Evolutionary conservation across 2,113 vertebrate genomes (phyloP), one percentile per base, ranked within the genome.

Genomic region (Poeciliopsis prolifica): DNA sequence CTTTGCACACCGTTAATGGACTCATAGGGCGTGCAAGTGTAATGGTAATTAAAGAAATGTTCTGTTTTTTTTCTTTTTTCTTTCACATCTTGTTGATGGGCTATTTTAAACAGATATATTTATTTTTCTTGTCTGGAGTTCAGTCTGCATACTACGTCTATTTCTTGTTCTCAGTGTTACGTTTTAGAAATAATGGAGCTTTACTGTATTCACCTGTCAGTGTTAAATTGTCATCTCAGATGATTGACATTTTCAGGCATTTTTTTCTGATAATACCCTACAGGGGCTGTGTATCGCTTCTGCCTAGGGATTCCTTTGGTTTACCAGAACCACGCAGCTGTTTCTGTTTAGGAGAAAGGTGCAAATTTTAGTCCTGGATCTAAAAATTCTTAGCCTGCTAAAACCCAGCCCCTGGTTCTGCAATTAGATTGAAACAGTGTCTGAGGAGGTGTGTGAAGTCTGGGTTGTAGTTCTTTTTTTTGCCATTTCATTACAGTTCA

Each of bases 31-130:
- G 64, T 66, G 33, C 81, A 81, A 77, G 33, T 64, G 5, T 72
- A 77, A 80, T 72, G 68, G 80, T 78, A 60, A 81, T 70, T 75
- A 74, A 74, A 78, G 26, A 75, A 58, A n/a, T 11, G 51, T 75
- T 70, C n/a, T 54, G 42, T 5, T 70, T 79, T 13, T 79, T 79
- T 68, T 62, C n/a, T n/a, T 37, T n/a, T 28, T 54, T 61, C 24
- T 10, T 79, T 80, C 35, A 64, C 17, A 4, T 63, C 65, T 64
- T 68, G 51, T 19, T 35, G 79, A n/a, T 40, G 7, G 65, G 68
- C 30, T 66, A 29, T 44, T 65, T 54, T 31, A 14, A 35, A 51
- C n/a, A 74, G 7, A 33, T n/a, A 24, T 8, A 24, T 70, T 65
- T 82, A 64, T 65, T 82, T 35, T 33, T 65, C 72, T 29, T 64